These are phyloP conservation scores for Heliornis fulica DNA, from an alignment of 2,113 vertebrate species.

Conservation along the genomic window DNA sequence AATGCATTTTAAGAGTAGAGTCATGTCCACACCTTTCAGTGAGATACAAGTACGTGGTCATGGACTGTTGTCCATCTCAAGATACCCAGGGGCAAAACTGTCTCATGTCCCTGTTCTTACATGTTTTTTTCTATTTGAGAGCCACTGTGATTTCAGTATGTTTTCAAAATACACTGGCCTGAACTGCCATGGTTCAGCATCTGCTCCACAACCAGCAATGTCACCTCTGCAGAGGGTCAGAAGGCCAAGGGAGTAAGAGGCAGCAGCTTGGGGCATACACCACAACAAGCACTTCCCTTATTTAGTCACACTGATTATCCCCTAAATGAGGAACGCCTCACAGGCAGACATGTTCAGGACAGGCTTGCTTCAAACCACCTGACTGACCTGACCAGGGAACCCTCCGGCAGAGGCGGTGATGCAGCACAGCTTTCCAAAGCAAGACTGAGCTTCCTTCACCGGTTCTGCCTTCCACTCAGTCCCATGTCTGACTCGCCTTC, in stretches of 20 bases:
- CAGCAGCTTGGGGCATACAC: neutral
- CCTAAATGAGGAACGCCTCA: accelerated
- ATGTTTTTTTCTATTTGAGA: neutral
- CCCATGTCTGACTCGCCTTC: accelerated
- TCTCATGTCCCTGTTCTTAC: neutral
- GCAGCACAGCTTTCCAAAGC: neutral
- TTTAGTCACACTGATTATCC: neutral
- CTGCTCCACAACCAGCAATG: neutral
- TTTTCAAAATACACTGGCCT: neutral
- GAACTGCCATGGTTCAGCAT: neutral
- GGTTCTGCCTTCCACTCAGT: neutral
- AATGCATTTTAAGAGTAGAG: neutral
- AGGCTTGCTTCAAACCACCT: neutral
- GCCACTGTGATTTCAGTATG: neutral
- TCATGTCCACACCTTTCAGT: neutral
- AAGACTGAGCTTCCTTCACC: neutral
- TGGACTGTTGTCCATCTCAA: neutral
- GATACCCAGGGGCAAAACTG: neutral
- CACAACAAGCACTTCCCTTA: neutral
- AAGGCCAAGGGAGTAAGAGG: neutral
- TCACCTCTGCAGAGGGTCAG: neutral
- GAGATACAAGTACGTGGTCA: neutral
- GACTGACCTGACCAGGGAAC: neutral
- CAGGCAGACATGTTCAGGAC: accelerated
- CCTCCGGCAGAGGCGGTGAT: neutral